Evolutionary conservation across 2,888 invertebrate species (phyloP), one percentile per base, ranked within the genome.

Genomic region (Terebella lapidaria): DNA sequence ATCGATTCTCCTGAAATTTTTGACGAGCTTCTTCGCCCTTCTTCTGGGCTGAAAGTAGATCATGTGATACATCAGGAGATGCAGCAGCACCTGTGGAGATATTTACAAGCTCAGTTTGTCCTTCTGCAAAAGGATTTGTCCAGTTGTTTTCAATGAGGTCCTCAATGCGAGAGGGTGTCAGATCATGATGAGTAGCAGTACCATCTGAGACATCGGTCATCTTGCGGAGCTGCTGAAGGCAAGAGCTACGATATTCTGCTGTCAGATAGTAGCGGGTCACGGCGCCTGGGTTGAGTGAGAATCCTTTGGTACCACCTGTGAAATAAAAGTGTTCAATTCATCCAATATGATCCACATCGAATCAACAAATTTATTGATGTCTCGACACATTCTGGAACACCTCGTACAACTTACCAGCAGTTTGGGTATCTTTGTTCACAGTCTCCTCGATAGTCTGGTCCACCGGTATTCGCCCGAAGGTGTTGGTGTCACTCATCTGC

Each of bases 291-390:
- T 57, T 46, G 15, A 60, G 30, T 26, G 53, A 57, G 52, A 60
- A 60, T 10, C 57, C 60, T 20, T 57, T 60, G 15, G 57, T 60
- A 3, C 60, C 60, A 20, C 60, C 60, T 25, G 60, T 2, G 22
- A 47, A 30, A 22, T 60, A 46, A 10, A 46, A 53, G 54, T 18
- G 18, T n/a, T n/a, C n/a, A n/a, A n/a, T n/a, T n/a, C n/a, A n/a
- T n/a, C n/a, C n/a, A n/a, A n/a, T n/a, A n/a, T n/a, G n/a, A n/a
- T n/a, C n/a, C n/a, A n/a, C n/a, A n/a, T n/a, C n/a, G n/a, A n/a
- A n/a, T n/a, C n/a, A n/a, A n/a, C n/a, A n/a, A n/a, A n/a, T n/a
- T n/a, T n/a, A n/a, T n/a, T n/a, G n/a, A n/a, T n/a, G n/a, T n/a
- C n/a, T n/a, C n/a, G n/a, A n/a, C n/a, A n/a, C n/a, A n/a, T n/a